A percentile compares a stretch with the other conserved stretches of the same genome.
Conservation (phyloP, 2,113 vertebrate genomes). For the Ptyas mucosa region DNA sequence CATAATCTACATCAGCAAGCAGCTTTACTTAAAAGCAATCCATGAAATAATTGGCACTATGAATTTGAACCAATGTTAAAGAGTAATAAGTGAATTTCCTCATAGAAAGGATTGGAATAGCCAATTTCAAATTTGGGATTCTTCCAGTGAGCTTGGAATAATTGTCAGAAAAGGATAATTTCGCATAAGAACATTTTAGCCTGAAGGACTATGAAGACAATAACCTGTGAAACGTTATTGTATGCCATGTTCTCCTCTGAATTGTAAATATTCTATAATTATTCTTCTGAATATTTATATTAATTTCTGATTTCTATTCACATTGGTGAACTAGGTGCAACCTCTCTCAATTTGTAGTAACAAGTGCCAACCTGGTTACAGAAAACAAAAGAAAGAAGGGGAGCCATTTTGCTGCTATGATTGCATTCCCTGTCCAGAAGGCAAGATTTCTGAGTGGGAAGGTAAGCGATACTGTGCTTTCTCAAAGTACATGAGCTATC, state of each 20-base stretch:
- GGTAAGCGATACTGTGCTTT: background rate
- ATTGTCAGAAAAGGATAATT: background rate
- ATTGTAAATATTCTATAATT: background rate
- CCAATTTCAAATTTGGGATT: background rate
- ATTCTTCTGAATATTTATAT: background rate
- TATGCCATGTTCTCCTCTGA: background rate
- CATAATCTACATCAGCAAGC: background rate
- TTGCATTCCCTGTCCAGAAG: background rate
- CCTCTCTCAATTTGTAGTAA: background rate
- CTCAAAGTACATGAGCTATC: background rate
- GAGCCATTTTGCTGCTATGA: background rate
- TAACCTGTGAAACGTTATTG: background rate
- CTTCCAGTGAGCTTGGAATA: background rate
- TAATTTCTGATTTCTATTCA: background rate
- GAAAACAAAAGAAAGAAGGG: background rate
- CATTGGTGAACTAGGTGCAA: background rate
- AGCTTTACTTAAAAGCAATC: background rate
- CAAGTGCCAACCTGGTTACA: background rate
- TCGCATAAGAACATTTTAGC: background rate
- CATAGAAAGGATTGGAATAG: background rate
- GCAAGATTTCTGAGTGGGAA: background rate
- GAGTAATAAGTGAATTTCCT: background rate
- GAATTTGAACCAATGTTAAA: background rate
- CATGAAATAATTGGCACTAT: background rate
- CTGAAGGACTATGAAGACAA: background rate